Percentiles rank a stretch among this genome's conserved stretches.
These are phyloP conservation scores for Diprion similis DNA, from an alignment of 1,140 invertebrate species.

Conservation along the genomic window DNA sequence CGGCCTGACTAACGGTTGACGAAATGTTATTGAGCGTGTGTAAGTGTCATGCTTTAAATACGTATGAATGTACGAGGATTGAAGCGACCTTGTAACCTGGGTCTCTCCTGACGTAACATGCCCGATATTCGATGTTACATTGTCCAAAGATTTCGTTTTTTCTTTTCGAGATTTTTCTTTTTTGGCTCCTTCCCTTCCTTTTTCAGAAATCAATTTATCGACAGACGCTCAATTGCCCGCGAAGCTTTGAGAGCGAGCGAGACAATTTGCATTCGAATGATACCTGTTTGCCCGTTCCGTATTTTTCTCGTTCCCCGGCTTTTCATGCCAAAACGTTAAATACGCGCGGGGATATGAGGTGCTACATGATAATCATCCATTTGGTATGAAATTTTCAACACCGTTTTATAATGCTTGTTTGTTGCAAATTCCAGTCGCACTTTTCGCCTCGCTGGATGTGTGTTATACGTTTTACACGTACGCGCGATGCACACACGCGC, in stretches of 20 bases:
- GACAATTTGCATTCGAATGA: not conserved
- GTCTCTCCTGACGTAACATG: conserved; percentile 12
- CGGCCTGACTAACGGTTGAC: conserved; percentile 49
- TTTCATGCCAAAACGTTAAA: too few species aligned
- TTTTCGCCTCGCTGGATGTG: too few species aligned
- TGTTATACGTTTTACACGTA: too few species aligned
- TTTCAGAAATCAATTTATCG: not conserved
- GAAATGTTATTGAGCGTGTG: not conserved
- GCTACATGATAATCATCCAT: too few species aligned
- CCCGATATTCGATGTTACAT: conserved; percentile 3
- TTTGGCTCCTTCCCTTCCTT: not conserved
- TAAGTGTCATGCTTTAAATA: conserved; percentile 2
- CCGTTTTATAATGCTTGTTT: too few species aligned
- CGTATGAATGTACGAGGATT: not conserved
- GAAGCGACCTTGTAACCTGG: conserved; percentile 9
- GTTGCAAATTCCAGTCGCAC: too few species aligned
- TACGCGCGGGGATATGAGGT: too few species aligned
- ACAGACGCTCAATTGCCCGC: not conserved
- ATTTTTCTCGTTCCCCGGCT: too few species aligned
- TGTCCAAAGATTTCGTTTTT: not conserved
- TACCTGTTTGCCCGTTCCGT: not conserved
- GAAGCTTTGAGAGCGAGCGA: too few species aligned
- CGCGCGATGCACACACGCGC: too few species aligned
- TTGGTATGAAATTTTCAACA: too few species aligned
- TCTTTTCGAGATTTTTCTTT: conserved; percentile 8